Evolutionary conservation across 1,140 invertebrate genomes (phyloP).

Genomic region (Drepana arcuata): DNA sequence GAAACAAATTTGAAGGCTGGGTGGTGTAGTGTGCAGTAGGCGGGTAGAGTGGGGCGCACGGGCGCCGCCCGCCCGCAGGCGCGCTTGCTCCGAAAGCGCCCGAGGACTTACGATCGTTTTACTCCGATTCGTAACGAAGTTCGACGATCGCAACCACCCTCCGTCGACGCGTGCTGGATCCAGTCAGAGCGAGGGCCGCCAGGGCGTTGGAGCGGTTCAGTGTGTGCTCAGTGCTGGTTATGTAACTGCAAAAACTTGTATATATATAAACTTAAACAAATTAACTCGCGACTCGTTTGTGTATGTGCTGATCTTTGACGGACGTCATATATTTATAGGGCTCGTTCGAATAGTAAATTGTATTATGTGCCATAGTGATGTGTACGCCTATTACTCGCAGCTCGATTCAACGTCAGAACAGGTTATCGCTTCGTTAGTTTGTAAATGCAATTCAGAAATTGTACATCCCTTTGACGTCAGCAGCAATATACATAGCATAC

Average conservation of each 20-base stretch:
- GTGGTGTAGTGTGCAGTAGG: conserved; percentile 42
- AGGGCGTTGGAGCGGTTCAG: conserved; percentile 55
- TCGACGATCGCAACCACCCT: conserved; percentile 54
- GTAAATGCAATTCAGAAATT: too few species aligned
- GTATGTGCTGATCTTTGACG: conserved; percentile 10
- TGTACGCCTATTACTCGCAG: conserved; percentile 53
- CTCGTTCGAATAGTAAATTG: conserved; percentile 2
- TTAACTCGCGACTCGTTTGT: conserved; percentile 16
- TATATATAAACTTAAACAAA: conserved; percentile 58
- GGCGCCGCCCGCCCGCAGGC: conserved; percentile 59
- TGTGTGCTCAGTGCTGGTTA: conserved; percentile 56
- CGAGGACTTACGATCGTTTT: conserved; percentile 61
- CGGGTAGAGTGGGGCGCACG: conserved; percentile 37
- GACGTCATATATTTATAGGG: conserved; percentile 1
- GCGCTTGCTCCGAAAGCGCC: conserved; percentile 55
- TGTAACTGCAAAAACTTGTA: conserved; percentile 69
- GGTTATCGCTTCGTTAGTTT: conserved; percentile 53
- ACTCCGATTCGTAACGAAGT: conserved; percentile 60
- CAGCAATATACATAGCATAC: too few species aligned
- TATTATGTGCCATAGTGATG: conserved; percentile 54
- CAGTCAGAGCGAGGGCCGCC: conserved; percentile 64
- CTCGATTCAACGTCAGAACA: conserved; percentile 49
- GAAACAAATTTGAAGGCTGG: conserved; percentile 46
- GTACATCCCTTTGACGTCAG: too few species aligned
- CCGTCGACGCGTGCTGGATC: conserved; percentile 54